Base-by-base conservation (phyloP, 2,113 vertebrate species). In the Pavo muticus region DNA sequence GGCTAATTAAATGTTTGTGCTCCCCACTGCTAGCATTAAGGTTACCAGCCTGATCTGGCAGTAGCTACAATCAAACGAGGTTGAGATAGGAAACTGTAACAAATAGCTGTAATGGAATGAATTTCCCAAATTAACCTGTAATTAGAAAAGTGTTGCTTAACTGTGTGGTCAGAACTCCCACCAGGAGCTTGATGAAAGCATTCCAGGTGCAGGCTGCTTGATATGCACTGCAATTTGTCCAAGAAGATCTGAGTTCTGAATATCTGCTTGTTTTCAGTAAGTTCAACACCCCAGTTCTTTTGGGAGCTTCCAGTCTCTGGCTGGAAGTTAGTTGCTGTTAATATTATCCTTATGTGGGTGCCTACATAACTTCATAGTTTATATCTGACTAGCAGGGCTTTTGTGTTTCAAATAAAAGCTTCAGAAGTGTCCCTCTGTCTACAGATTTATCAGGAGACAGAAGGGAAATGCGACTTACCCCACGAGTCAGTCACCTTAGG, bases 261-360 rank as follows among this genome's bases (percentile, higher is more conserved):
- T 59, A 67, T 56, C 42, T 69, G 35, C 12, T 63, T 0, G 0
- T 79, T 7, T 60, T 37, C 1, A 1, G 12, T 30, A 68, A 45
- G 24, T n/a, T n/a, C 32, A 45, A 50, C 21, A 50, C 10, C 5
- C 47, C 48, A 44, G 50, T 50, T 6, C 37, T 50, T 39, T 25
- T 1, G 18, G 23, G 56, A 72, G 19, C 9, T 68, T 61, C 47
- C 29, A 59, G 27, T 32, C 24, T 56, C 79, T 37, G 25, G 3
- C 40, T 88, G 21, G 56, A 74, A 70, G 27, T 59, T 80, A 75
- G 44, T 4, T 23, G 13, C 27, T 69, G 11, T 39, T 39, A 57
- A 3, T 75, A 32, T 80, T 17, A 70, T 25, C 24, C 52, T 30
- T 42, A 48, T 56, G 20, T n/a, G 24, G 24, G 56, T 37, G 45